Evolutionary conservation across 1,140 invertebrate species (phyloP).

Genomic region (Periplaneta americana): DNA sequence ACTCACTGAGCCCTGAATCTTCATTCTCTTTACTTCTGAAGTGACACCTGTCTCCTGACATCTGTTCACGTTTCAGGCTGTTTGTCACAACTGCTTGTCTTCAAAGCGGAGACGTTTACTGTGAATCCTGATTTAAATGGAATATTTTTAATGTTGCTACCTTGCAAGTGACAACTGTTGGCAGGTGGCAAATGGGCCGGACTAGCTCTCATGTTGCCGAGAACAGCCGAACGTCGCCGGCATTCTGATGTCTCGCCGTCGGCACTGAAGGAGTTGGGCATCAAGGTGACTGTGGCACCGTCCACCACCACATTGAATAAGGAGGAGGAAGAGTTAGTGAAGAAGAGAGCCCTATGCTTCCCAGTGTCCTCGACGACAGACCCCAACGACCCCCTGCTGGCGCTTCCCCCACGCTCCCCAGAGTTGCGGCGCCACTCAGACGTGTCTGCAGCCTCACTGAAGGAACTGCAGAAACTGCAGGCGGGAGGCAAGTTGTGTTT

Average conservation of each 20-base stretch:
- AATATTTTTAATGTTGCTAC: not conserved
- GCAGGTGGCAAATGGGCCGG: not conserved
- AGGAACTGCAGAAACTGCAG: constrained; percentile 52
- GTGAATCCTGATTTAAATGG: not conserved
- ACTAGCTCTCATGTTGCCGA: not conserved
- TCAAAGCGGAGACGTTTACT: not conserved
- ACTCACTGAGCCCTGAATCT: no score
- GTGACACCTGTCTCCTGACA: no score
- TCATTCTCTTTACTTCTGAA: no score
- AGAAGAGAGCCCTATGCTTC: not conserved
- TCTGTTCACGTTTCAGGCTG: not conserved
- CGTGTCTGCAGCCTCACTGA: constrained; percentile 74
- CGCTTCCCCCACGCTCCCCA: constrained; percentile 57
- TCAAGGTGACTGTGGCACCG: no score
- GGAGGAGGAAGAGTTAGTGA: not conserved
- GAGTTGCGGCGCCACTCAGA: constrained; percentile 74
- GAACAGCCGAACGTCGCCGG: not conserved
- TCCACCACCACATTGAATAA: not conserved
- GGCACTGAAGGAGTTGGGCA: not conserved
- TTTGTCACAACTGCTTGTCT: not conserved
- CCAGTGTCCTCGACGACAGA: not conserved
- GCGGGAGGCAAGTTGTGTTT: constrained; percentile 52
- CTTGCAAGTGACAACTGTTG: not conserved
- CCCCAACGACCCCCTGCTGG: not conserved
- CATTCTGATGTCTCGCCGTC: constrained; percentile 1